A percentile compares a stretch with the other conserved stretches of the same genome.
Conservation (phyloP, 1,140 invertebrate genomes). For the Macrosteles quadrilineatus region DNA sequence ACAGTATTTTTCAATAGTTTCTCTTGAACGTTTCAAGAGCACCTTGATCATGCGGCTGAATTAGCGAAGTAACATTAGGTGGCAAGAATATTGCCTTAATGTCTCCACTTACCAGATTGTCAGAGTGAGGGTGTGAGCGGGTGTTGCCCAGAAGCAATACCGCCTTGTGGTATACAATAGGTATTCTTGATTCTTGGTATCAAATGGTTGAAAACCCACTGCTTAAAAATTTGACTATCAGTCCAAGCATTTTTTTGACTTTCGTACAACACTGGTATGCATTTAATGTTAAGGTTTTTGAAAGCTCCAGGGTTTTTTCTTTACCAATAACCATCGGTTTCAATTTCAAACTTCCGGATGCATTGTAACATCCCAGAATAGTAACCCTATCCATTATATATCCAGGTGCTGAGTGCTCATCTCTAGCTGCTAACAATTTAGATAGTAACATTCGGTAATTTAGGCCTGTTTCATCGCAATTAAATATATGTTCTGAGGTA, state of each 20-base stretch:
- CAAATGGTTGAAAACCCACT: too few relatives aligned
- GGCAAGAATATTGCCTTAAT: too few relatives aligned
- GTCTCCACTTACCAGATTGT: too few relatives aligned
- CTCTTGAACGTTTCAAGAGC: too few relatives aligned
- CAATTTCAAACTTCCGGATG: background rate
- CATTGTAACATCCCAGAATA: background rate
- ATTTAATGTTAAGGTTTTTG: background rate
- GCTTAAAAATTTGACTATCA: background rate
- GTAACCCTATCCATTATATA: background rate
- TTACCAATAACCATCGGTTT: background rate
- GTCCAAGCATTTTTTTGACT: background rate
- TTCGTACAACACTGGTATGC: background rate
- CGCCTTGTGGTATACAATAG: background rate
- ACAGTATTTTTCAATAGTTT: too few relatives aligned
- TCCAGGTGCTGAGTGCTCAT: background rate
- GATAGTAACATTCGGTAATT: too few relatives aligned
- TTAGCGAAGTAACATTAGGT: too few relatives aligned
- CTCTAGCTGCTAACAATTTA: background rate
- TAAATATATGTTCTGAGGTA: background rate
- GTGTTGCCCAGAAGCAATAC: background rate
- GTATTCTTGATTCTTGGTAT: too few relatives aligned
- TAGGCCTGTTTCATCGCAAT: too few relatives aligned
- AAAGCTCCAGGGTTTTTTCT: background rate
- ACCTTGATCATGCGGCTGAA: too few relatives aligned
- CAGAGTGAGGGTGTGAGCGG: background rate